Percentiles rank a stretch among this genome's conserved stretches.
These are phyloP conservation scores for Nesogale talazaci DNA, from an alignment of 2,113 vertebrate species.

Conservation along the genomic window DNA sequence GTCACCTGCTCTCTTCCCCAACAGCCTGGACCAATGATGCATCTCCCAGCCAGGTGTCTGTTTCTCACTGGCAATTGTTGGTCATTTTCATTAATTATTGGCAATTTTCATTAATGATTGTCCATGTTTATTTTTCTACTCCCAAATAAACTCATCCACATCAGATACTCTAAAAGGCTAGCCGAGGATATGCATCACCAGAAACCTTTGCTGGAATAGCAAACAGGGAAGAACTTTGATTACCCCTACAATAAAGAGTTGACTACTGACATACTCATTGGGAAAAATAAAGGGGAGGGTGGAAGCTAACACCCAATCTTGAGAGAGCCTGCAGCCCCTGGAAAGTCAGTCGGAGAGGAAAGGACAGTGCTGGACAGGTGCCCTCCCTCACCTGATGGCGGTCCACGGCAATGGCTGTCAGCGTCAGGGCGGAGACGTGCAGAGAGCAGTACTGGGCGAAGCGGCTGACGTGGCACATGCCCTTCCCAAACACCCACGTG, in stretches of 20 bases:
- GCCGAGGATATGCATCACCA: background rate
- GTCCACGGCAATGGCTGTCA: slow-evolving; percentile 95
- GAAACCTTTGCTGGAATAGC: background rate
- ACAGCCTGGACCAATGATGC: background rate
- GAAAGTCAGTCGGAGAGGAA: background rate
- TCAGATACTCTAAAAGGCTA: background rate
- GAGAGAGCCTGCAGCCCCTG: background rate
- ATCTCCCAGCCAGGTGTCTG: background rate
- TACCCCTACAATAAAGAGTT: background rate
- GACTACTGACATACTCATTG: too few species aligned
- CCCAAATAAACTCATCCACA: background rate
- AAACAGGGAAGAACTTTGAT: background rate
- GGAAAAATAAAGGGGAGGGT: background rate
- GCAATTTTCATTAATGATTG: slow-evolving; percentile 8
- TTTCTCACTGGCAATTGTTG: background rate
- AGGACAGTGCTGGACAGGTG: rapidly evolving
- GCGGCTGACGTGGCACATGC: slow-evolving; percentile 96
- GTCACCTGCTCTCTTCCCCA: background rate
- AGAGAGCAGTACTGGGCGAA: slow-evolving; percentile 97
- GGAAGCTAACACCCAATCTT: background rate
- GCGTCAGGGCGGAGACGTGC: slow-evolving; percentile 94
- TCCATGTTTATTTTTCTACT: background rate
- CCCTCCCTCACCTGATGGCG: slow-evolving; percentile 92
- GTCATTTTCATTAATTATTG: background rate
- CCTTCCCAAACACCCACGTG: slow-evolving; percentile 95